Conservation (phyloP, 1,140 invertebrate species). For the Agrypnia vestita region DNA sequence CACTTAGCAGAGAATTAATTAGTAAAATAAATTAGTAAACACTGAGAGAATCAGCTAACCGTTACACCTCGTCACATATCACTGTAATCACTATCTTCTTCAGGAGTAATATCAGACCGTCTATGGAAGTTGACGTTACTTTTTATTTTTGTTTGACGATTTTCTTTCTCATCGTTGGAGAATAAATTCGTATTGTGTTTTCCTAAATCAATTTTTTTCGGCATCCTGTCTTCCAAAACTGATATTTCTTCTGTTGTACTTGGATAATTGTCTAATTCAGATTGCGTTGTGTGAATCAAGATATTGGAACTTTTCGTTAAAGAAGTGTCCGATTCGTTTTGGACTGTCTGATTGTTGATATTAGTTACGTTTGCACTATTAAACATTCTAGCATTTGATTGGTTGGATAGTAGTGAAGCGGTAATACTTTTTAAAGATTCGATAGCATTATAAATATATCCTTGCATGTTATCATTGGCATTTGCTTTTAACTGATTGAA, state of each 20-base stretch:
- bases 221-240: neutral
- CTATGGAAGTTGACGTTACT: neutral
- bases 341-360: neutral
- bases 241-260: neutral
- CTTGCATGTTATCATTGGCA: neutral
- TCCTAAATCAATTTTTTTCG: neutral
- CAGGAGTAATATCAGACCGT: conserved; percentile 29
- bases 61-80: no score
- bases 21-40: no score
- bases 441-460: conserved; percentile 23
- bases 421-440: conserved; percentile 41
- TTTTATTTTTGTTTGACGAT: neutral
- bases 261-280: no score
- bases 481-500: neutral
- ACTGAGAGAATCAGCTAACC: no score
- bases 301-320: neutral
- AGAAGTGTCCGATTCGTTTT: neutral
- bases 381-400: neutral
- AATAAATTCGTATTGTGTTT: neutral
- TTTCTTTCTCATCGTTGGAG: neutral
- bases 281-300: no score
- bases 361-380: neutral
- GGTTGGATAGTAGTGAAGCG: neutral
- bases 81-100: conserved; percentile 26
- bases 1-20: no score